phyloP scores from a whole-genome alignment of 2,113 vertebrate genomes.

The Melospiza melodia region DNA sequence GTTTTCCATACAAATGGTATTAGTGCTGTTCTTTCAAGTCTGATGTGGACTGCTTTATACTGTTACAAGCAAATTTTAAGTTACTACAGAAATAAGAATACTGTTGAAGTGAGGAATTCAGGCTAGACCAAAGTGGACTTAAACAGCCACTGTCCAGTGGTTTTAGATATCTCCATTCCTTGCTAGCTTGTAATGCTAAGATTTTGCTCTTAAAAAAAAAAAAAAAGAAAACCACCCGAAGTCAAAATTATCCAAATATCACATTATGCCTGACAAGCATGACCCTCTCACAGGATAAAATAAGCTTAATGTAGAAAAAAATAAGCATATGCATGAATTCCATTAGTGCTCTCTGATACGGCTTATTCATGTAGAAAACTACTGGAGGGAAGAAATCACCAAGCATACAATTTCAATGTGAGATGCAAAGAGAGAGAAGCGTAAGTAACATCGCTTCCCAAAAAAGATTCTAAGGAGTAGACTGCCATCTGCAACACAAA shows the following conservation, averaged over 20 bases:
- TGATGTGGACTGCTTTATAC: not conserved
- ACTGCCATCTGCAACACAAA: constrained; percentile 9
- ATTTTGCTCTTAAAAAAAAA: not conserved
- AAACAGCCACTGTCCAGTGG: not conserved
- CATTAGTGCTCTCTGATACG: not conserved
- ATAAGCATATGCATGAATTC: constrained; percentile 55
- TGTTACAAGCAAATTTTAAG: not conserved
- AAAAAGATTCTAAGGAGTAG: constrained; percentile 18
- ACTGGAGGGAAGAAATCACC: constrained; percentile 57
- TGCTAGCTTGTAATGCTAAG: not conserved
- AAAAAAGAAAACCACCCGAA: not conserved
- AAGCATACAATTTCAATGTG: constrained; percentile 26
- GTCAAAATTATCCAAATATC: constrained; percentile 56
- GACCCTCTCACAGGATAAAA: constrained; percentile 46
- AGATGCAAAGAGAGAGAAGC: constrained; percentile 33
- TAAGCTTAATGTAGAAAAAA: constrained; percentile 59
- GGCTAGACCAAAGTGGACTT: not conserved
- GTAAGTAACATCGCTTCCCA: not conserved
- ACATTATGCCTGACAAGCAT: constrained; percentile 36
- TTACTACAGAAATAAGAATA: not conserved
- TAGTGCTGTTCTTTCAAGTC: not conserved
- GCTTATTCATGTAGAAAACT: constrained; percentile 65
- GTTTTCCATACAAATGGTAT: not conserved
- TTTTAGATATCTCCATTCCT: not conserved
- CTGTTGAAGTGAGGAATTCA: not conserved